A percentile compares a stretch with the other conserved stretches of the same genome.
Conservation (phyloP, 2,888 invertebrate species). For the Allacma fusca region DNA sequence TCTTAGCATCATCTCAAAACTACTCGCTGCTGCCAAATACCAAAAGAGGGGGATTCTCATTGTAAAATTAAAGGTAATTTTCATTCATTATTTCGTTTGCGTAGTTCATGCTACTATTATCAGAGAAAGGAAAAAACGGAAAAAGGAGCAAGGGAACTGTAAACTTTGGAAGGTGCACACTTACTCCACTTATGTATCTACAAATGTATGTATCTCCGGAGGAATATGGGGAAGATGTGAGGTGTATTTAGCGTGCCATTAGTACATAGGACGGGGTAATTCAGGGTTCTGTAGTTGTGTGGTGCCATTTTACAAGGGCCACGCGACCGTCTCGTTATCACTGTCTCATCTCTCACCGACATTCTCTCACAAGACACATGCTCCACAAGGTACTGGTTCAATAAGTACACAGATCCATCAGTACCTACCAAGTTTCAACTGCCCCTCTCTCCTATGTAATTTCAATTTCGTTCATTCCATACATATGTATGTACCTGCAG, state of each 20-base stretch:
- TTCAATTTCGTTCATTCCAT: not conserved
- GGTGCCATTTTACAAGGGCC: slow-evolving; percentile 26
- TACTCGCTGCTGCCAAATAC: not conserved
- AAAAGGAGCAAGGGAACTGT: not conserved
- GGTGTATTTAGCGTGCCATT: not conserved
- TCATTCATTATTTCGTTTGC: not conserved
- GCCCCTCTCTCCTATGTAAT: not conserved
- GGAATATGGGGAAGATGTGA: no score
- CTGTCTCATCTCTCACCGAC: slow-evolving; percentile 22
- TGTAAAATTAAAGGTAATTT: slow-evolving; percentile 9
- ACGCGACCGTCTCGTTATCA: slow-evolving; percentile 19
- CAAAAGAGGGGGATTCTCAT: not conserved
- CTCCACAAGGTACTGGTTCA: not conserved
- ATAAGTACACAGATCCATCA: not conserved
- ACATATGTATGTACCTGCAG: no score
- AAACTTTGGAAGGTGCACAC: no score
- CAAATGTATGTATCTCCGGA: no score
- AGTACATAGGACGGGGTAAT: not conserved
- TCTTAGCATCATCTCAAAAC: no score
- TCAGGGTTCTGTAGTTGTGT: not conserved
- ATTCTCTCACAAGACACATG: not conserved
- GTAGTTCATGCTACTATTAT: not conserved
- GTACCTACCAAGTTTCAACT: not conserved
- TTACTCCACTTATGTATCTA: no score
- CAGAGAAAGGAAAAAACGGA: not conserved